A percentile compares a stretch with the other conserved stretches of the same genome.
These are phyloP conservation scores for Lucilia sericata DNA, from an alignment of 1,140 invertebrate genomes.

Conservation along the genomic window DNA sequence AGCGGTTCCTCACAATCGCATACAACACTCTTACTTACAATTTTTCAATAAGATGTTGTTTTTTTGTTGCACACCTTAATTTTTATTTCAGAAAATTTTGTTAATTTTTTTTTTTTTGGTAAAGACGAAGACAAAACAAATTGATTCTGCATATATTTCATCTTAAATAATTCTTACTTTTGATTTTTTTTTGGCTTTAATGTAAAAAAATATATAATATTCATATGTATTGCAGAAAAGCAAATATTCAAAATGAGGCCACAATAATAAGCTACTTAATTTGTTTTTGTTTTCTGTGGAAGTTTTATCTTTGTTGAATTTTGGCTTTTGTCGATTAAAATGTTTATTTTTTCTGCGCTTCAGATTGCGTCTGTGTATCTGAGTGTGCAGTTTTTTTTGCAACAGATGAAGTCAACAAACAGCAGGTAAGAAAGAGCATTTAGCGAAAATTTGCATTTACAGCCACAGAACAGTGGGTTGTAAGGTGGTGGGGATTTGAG, in stretches of 20 bases:
- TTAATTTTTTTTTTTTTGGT: neutral
- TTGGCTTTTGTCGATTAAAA: neutral
- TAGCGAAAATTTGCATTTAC: neutral
- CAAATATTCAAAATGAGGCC: constrained; percentile 14
- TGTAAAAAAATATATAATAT: neutral
- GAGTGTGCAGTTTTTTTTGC: neutral
- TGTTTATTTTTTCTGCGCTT: neutral
- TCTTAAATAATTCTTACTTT: neutral
- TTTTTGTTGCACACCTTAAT: neutral
- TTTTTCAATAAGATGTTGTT: neutral
- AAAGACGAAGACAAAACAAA: neutral
- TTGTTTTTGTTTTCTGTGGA: neutral
- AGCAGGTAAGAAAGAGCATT: neutral
- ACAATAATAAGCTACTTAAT: constrained; percentile 16
- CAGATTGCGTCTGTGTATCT: neutral
- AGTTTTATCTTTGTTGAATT: constrained; percentile 5
- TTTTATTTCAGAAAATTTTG: neutral
- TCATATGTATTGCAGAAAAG: neutral
- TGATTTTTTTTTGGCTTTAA: neutral
- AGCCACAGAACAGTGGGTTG: neutral
- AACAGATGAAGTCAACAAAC: constrained; percentile 21
- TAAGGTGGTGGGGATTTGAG: no score
- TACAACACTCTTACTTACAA: no score
- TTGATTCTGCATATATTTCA: neutral
- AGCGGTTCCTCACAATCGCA: no score